Conservation (phyloP, 2,797 vertebrate species). For the Acrocephalus scirpaceus region DNA sequence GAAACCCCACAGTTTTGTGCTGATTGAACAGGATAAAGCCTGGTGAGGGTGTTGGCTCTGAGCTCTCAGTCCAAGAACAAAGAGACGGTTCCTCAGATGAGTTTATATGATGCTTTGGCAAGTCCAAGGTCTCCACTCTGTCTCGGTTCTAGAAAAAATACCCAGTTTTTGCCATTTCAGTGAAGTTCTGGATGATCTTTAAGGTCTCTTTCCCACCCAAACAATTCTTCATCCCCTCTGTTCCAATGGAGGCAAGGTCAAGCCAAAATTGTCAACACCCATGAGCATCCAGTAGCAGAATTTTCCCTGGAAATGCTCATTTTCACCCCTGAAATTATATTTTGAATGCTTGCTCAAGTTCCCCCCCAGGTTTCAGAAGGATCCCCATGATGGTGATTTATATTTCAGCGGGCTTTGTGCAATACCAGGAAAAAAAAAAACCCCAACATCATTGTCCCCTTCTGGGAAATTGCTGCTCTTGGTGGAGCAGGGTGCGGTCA, state of each 20-base stretch:
- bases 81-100: neutral
- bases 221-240: neutral
- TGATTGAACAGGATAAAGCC: neutral
- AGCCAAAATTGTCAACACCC: no score
- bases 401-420: accelerated
- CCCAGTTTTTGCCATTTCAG: accelerated
- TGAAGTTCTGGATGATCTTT: neutral
- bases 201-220: neutral
- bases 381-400: accelerated
- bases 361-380: accelerated
- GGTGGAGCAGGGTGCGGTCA: neutral
- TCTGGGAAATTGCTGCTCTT: neutral
- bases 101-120: neutral
- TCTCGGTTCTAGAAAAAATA: neutral
- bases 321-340: accelerated
- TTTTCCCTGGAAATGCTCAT: neutral
- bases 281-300: neutral
- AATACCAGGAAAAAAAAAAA: neutral
- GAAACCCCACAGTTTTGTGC: neutral
- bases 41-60: accelerated
- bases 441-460: no score
- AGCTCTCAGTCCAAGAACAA: neutral
- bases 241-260: accelerated
- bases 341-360: neutral
- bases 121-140: neutral